Evolutionary conservation across 2,797 vertebrate genomes (phyloP).

Genomic region (Cynodonichthys magdalenae): DNA sequence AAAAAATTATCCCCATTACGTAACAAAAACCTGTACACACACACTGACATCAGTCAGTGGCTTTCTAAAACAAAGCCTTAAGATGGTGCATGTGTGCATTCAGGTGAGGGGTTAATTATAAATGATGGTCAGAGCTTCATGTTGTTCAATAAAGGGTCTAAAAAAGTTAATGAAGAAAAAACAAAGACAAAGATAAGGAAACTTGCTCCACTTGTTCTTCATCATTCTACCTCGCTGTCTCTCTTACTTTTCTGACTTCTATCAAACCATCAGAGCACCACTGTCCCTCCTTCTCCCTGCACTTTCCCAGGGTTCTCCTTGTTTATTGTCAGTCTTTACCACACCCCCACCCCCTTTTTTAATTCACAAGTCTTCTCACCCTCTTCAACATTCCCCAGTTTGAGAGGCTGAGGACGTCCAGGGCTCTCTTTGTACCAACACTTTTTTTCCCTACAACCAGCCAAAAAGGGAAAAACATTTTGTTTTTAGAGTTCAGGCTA

Average conservation of each 20-base stretch:
- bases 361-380: conserved; percentile 5
- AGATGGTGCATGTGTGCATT: conserved; percentile 13
- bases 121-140: conserved; percentile 31
- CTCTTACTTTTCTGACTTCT: conserved; percentile 50
- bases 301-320: conserved; percentile 53
- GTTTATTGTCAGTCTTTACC: conserved; percentile 57
- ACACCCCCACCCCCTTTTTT: conserved; percentile 5
- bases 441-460: conserved; percentile 12
- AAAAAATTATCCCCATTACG: too few relatives aligned
- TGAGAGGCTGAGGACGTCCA: background rate
- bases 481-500: too few relatives aligned
- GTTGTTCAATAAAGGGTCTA: conserved; percentile 23
- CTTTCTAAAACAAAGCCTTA: conserved; percentile 67
- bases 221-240: too few relatives aligned
- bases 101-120: conserved; percentile 26
- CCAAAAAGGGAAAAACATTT: background rate
- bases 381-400: conserved; percentile 13
- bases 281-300: conserved; percentile 38
- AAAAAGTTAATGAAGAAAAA: conserved; percentile 11
- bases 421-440: conserved; percentile 4
- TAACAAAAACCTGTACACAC: conserved; percentile 9
- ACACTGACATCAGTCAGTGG: conserved; percentile 57
- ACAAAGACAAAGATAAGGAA: conserved; percentile 1
- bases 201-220: conserved; percentile 14
- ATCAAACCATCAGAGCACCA: conserved; percentile 50